Base-by-base conservation (phyloP, 1,140 invertebrate species). In the Ceratina calcarata region DNA sequence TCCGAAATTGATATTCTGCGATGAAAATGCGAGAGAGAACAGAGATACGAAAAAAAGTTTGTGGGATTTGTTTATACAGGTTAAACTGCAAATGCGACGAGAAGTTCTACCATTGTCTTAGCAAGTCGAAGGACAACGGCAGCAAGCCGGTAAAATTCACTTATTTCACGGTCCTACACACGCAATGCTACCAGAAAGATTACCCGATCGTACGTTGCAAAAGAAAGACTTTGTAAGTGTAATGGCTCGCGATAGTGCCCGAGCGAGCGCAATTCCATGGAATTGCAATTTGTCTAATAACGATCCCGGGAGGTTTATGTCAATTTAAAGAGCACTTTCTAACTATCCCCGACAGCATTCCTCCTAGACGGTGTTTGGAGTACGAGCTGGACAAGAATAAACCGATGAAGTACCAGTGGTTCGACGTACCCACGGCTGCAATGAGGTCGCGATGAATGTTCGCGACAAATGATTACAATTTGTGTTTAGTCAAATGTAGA, bases 31-130 rank as follows among this genome's bases (percentile, higher is more conserved):
- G 15, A 27, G n/a, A 15, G 16, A 10, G 45, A 27, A 55, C 24
- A 8, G 13, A n/a, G 12, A 4, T 3, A 51, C 8, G 16, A 68
- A 27, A 15, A n/a, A 1, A 68, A 6, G n/a, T 13, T 4, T 10
- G 4, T 3, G 55, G 16, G 55, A 18, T 57, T 70, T 27, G 61
- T 0, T 60, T 24, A 7, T 78, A 79, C 76, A 84, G 94, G 80
- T 91, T 96, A 20, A 94, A 94, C 83, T 97, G 96, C 83, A 90
- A 93, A 10, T 97, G 96, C 88, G 96, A 97, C 88, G 93, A 95
- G 67, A 91, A 93, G 79, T 97, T 97, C 87, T 93, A 95, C 67
- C 89, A 94, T 66, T 97, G 96, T 86, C 92, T 97, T 67, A 93
- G 94, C 77, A 87, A 86, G 0, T 94, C 94, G 0, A 87, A 93